Evolutionary conservation across 2,888 invertebrate genomes (phyloP), one percentile per base, ranked within the genome.

Genomic region (Megastigmus dorsalis): DNA sequence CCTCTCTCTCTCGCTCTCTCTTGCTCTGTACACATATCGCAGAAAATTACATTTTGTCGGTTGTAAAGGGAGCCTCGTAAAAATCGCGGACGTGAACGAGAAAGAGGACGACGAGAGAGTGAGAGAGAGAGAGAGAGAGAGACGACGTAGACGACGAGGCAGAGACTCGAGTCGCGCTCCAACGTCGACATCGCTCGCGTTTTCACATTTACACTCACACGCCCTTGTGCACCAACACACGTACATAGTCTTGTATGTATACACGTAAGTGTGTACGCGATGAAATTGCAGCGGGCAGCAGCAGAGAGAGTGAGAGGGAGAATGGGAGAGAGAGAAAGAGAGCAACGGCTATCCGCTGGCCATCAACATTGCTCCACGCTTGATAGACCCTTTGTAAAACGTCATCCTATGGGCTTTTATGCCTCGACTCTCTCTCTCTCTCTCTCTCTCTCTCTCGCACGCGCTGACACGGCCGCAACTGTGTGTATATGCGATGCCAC

Each of bases 301-400:
- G 75, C 69, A 38, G n/a, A n/a, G n/a, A n/a, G n/a, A n/a, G n/a
- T n/a, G n/a, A n/a, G n/a, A n/a, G n/a, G n/a, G n/a, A n/a, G n/a
- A n/a, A n/a, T n/a, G n/a, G n/a, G n/a, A n/a, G n/a, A n/a, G n/a
- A n/a, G n/a, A n/a, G n/a, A n/a, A n/a, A n/a, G n/a, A n/a, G n/a
- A n/a, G 28, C 80, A 79, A 80, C 66, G 80, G 82, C 82, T 83
- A 84, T 84, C 82, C 81, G 82, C 82, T 33, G 74, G 33, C 48
- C 70, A 62, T 75, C 72, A 59, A 52, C 73, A 68, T 68, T 69
- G 59, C 60, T 62, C 48, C 82, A 80, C 80, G 84, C 82, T 84
- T 84, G 85, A 86, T 86, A 82, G 85, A 85, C 84, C 86, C 84
- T 85, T 85, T 84, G 85, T 85, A 82, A 84, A 85, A 84, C 84